These are phyloP conservation scores for Spilosoma lubricipeda DNA, from an alignment of 2,888 invertebrate genomes.

Conservation along the genomic window DNA sequence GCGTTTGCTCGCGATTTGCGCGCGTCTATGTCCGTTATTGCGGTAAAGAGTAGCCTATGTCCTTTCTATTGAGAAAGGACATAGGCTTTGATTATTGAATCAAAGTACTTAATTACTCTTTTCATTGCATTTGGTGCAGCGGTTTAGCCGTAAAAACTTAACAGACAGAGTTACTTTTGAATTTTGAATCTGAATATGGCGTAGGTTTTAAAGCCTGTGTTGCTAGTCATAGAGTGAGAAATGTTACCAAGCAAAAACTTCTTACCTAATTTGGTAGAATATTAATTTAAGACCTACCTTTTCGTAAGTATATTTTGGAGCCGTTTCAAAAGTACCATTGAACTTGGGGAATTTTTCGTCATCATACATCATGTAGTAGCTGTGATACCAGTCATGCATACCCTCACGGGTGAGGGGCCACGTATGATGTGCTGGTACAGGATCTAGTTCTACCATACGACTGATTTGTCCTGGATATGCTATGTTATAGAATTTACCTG, in stretches of 20 bases:
- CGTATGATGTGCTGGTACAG: slow-evolving; percentile 65
- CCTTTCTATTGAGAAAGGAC: too few species aligned
- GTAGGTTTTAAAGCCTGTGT: not conserved
- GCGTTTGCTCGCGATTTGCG: too few species aligned
- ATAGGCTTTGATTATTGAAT: too few species aligned
- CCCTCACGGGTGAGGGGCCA: slow-evolving; percentile 47
- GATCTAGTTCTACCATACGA: slow-evolving; percentile 76
- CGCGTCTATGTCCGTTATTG: too few species aligned
- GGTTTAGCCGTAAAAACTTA: too few species aligned
- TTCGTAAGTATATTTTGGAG: slow-evolving; percentile 70
- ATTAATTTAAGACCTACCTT: slow-evolving; percentile 53
- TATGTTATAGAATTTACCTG: slow-evolving; percentile 74
- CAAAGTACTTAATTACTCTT: too few species aligned
- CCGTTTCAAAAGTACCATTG: slow-evolving; percentile 57
- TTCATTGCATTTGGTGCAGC: too few species aligned
- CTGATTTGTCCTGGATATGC: slow-evolving; percentile 83
- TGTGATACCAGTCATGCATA: slow-evolving; percentile 69
- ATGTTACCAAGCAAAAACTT: not conserved
- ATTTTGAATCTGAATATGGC: too few species aligned
- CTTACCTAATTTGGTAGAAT: not conserved
- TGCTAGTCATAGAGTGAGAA: not conserved
- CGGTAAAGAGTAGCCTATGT: too few species aligned
- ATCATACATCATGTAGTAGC: slow-evolving; percentile 69
- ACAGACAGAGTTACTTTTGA: too few species aligned
- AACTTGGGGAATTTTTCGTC: slow-evolving; percentile 61